Percentiles rank a stretch among this genome's conserved stretches.
phyloP scores from a whole-genome alignment of 2,888 invertebrate genomes.

The Drosophila infuscata region DNA sequence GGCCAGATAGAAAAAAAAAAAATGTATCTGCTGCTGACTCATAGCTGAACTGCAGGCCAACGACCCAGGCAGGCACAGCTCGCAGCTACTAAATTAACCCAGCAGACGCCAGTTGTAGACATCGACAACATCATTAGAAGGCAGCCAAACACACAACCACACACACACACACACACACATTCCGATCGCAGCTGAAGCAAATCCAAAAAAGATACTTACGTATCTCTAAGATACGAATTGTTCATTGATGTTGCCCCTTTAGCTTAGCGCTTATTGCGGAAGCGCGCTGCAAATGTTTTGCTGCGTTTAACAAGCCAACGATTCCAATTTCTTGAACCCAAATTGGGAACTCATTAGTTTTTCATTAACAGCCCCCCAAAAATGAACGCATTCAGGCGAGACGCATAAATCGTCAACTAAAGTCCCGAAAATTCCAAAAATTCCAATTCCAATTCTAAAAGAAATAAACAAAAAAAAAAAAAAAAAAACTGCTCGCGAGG shows the following conservation, averaged over 20 bases:
- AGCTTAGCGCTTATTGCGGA: conserved; percentile 64
- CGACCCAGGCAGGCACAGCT: conserved; percentile 59
- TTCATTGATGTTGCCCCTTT: conserved; percentile 28
- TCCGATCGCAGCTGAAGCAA: conserved; percentile 18
- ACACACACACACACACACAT: conserved; percentile 8
- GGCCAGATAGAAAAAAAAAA: conserved; percentile 39
- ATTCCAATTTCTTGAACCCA: conserved; percentile 17
- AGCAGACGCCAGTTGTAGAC: conserved; percentile 61
- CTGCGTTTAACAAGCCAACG: conserved; percentile 66
- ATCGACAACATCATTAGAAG: conserved; percentile 71
- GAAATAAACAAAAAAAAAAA: conserved; percentile 38
- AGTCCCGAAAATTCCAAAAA: conserved; percentile 17
- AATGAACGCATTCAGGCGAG: conserved; percentile 53
- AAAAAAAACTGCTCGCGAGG: conserved; percentile 24
- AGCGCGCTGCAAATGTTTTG: conserved; percentile 69
- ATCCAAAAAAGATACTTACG: conserved; percentile 37
- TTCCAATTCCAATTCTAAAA: conserved; percentile 8
- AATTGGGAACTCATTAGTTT: conserved; percentile 48
- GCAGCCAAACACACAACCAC: conserved; percentile 25
- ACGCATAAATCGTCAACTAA: conserved; percentile 43
- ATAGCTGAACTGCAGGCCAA: conserved; percentile 72
- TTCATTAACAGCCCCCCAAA: conserved; percentile 33
- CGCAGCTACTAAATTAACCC: conserved; percentile 60
- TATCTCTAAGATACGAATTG: conserved; percentile 34
- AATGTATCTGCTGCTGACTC: conserved; percentile 51